Conservation (phyloP, 2,113 vertebrate species). For the Forbesichthys papilliferus region DNA sequence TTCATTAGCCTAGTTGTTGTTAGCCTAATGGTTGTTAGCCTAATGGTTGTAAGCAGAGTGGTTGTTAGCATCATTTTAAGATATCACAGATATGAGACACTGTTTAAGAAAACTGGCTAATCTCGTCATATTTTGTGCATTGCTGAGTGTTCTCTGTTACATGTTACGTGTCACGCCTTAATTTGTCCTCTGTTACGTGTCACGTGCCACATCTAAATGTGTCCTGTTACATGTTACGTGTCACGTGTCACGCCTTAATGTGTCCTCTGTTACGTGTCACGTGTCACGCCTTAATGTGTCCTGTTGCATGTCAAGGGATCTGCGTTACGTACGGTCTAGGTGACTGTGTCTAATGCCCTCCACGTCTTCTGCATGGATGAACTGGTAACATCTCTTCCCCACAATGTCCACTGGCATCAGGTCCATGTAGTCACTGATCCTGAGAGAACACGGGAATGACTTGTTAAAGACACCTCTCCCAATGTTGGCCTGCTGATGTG, state of each 20-base stretch:
- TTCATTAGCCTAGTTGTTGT: neutral
- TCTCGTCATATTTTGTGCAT: too few relatives aligned
- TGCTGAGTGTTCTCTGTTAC: too few relatives aligned
- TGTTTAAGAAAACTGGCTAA: too few relatives aligned
- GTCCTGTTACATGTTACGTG: neutral
- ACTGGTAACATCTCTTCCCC: conserved; percentile 97
- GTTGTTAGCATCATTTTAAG: neutral
- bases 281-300: neutral
- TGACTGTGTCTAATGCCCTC: conserved; percentile 96
- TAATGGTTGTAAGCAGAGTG: neutral
- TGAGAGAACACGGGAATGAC: conserved; percentile 52
- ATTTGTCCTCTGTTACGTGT: neutral
- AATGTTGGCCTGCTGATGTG: neutral
- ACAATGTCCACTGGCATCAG: conserved; percentile 94
- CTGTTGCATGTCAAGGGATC: neutral
- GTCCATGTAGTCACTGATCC: conserved; percentile 99
- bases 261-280: neutral
- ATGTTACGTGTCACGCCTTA: too few relatives aligned
- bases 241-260: too few relatives aligned
- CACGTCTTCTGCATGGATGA: conserved; percentile 97
- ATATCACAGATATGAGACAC: too few relatives aligned
- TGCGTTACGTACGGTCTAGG: conserved; percentile 90
- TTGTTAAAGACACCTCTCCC: neutral
- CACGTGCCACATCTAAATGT: too few relatives aligned
- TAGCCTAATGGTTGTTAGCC: too few relatives aligned